Evolutionary conservation across 2,888 invertebrate species (phyloP), one percentile per base, ranked within the genome.

Genomic region (Penaeus monodon): DNA sequence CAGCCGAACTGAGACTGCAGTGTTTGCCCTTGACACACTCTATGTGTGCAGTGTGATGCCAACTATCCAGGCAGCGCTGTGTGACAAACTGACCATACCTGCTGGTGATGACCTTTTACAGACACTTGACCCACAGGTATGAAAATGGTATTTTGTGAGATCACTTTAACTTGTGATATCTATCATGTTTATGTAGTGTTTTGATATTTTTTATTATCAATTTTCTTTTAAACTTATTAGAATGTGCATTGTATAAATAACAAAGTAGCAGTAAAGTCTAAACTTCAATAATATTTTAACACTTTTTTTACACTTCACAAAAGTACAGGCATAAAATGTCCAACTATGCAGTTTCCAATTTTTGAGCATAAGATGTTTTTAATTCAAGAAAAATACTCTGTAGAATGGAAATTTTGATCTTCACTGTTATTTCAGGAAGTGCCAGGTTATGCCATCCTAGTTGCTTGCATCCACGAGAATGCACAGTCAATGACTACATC

Each of bases 41-140:
- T 96, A 96, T 0, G 96, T 98, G 70, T 98, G 98, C 92, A 96
- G 97, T 88, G 96, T 98, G 29, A 95, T 97, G 91, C 98, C 98
- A 10, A 95, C 95, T 89, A 93, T 97, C 95, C 94, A 94, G 91
- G 89, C 93, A 44, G 86, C 90, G 1, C 74, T 90, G 49, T 88
- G 90, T 76, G 90, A 90, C 29, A 90, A 90, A 77, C 70, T 86
- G 6, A 85, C 87, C 57, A 87, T 88, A 29, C 88, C 90, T 74
- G 85, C 88, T 38, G 80, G 87, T 27, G 88, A 90, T 76, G 88
- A 90, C 70, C 77, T 88, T 12, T 73, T 87, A 17, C 90, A 85
- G 65, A 80, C 87, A 29, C 44, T 88, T 22, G 88, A 88, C 70
- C 87, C 90, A 38, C 85, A 88, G 86, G 88, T 88, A 70, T 44